Conservation (phyloP, 2,113 vertebrate species). For the Brachionichthys hirsutus region DNA sequence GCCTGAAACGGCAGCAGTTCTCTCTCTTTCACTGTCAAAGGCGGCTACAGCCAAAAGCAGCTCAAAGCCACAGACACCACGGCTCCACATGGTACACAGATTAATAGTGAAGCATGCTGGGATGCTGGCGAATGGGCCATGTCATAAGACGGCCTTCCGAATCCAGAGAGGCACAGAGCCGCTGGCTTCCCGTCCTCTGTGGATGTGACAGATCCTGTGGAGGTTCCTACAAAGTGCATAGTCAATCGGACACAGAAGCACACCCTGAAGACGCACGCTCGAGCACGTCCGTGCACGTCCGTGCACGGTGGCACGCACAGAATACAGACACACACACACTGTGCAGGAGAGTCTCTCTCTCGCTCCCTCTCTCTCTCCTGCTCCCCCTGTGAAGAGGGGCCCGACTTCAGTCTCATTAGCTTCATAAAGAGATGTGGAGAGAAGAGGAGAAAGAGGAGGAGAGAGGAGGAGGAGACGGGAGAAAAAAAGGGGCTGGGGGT, state of each 20-base stretch:
- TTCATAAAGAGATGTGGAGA: slow-evolving; percentile 79
- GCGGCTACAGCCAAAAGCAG: slow-evolving; percentile 47
- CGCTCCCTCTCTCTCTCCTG: slow-evolving; percentile 36
- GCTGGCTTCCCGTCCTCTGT: slow-evolving; percentile 32
- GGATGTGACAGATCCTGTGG: slow-evolving; percentile 37
- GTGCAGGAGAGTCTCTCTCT: not conserved
- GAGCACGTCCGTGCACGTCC: slow-evolving; percentile 23
- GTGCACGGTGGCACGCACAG: slow-evolving; percentile 27
- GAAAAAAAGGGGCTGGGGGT: slow-evolving; percentile 65
- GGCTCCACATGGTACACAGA: slow-evolving; percentile 70
- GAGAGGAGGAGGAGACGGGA: slow-evolving; percentile 52
- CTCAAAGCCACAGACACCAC: slow-evolving; percentile 74
- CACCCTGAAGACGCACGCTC: slow-evolving; percentile 13
- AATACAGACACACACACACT: slow-evolving; percentile 20
- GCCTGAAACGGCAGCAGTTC: slow-evolving; percentile 8
- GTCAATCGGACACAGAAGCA: slow-evolving; percentile 21
- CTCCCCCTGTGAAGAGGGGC: slow-evolving; percentile 60
- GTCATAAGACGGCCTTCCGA: slow-evolving; percentile 50
- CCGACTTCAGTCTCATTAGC: slow-evolving; percentile 81
- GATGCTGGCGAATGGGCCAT: slow-evolving; percentile 55
- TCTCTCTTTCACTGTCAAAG: slow-evolving; percentile 25
- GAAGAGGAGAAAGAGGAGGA: slow-evolving; percentile 65
- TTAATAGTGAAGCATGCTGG: slow-evolving; percentile 52
- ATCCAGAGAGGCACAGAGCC: slow-evolving; percentile 27
- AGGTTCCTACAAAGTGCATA: slow-evolving; percentile 45